Conservation (phyloP, 2,888 invertebrate genomes). For the Synergus itoensis region DNA sequence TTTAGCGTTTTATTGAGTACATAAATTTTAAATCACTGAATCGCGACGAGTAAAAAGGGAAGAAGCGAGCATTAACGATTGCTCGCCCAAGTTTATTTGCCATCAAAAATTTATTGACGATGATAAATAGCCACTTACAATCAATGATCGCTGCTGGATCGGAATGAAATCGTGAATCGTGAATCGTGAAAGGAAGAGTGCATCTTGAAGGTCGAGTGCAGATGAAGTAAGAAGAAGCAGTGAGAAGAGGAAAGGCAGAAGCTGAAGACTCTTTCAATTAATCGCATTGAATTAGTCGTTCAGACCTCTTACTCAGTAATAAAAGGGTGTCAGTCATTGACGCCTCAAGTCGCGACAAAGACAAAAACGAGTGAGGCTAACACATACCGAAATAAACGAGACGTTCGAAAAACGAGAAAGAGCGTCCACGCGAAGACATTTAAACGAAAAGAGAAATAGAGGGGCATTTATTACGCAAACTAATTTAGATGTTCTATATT, state of each 20-base stretch:
- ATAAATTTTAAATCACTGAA: neutral
- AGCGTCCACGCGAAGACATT: conserved; percentile 48
- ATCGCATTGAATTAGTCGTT: conserved; percentile 41
- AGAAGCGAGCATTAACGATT: neutral
- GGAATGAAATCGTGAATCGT: conserved; percentile 33
- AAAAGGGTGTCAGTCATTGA: conserved; percentile 41
- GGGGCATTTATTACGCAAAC: neutral
- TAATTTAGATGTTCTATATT: neutral
- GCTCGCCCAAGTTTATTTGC: conserved; percentile 29
- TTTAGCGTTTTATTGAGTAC: conserved; percentile 7
- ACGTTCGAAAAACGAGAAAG: conserved; percentile 56
- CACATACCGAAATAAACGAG: conserved; percentile 55
- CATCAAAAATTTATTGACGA: conserved; percentile 26
- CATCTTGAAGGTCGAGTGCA: conserved; percentile 27
- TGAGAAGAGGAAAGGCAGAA: conserved; percentile 21
- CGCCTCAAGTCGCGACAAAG: conserved; percentile 38
- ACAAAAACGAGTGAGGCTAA: conserved; percentile 33
- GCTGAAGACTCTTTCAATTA: conserved; percentile 44
- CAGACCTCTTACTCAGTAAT: conserved; percentile 37
- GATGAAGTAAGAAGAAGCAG: conserved; percentile 35
- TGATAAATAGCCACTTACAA: conserved; percentile 40
- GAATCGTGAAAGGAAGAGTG: conserved; percentile 34
- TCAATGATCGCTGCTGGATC: conserved; percentile 34
- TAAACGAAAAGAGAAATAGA: conserved; percentile 41
- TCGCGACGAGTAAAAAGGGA: neutral